These are phyloP conservation scores for Crocuta crocuta DNA, from an alignment of 2,113 vertebrate species.

Conservation along the genomic window DNA sequence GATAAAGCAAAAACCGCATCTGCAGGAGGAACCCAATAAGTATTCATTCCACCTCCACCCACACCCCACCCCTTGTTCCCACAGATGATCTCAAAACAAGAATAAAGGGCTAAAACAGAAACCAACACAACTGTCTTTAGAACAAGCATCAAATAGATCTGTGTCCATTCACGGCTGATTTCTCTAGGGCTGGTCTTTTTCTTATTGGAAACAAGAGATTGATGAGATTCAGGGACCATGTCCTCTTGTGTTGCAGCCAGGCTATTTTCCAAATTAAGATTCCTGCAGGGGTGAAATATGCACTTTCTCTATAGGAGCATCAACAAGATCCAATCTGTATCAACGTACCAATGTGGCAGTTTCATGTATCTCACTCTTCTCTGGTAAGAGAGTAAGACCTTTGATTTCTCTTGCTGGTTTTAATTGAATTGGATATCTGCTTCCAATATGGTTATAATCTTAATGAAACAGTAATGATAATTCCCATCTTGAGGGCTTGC, in stretches of 20 bases:
- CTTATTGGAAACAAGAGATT: neutral
- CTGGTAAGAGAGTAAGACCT: neutral
- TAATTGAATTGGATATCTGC: neutral
- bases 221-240: neutral
- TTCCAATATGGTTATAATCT: neutral
- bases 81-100: neutral
- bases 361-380: neutral
- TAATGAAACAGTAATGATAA: neutral
- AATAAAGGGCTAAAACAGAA: neutral
- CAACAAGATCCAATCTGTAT: neutral
- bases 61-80: neutral
- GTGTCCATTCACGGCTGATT: neutral
- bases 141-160: neutral
- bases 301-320: neutral
- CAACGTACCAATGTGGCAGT: neutral
- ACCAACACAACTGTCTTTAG: neutral
- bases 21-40: neutral
- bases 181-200: neutral
- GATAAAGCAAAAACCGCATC: constrained; percentile 9
- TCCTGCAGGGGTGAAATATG: neutral
- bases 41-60: neutral
- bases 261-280: neutral
- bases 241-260: neutral
- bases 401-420: neutral
- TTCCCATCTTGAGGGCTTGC: neutral